Evolutionary conservation across 1,140 invertebrate genomes (phyloP), one percentile per base, ranked within the genome.

Genomic region (Drosophila leontia): DNA sequence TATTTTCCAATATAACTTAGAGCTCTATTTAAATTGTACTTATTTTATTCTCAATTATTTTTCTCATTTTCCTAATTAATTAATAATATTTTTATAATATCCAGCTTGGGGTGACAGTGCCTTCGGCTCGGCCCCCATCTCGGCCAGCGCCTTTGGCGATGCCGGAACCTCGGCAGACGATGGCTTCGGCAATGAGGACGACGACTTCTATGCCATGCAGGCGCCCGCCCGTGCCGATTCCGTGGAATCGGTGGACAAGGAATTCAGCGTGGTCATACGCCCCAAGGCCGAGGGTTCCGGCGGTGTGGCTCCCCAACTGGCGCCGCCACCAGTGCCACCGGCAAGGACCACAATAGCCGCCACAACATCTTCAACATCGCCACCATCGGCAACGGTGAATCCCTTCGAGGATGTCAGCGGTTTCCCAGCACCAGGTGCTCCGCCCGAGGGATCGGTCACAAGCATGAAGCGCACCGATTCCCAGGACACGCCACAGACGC

Each of bases 401-500:
- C 98, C 97, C 1, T 98, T 98, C 91, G 94, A 94, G 58, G 92
- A 94, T 57, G 83, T 86, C 3, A 92, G 92, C 55, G 93, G 94
- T 8, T 94, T 75, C 50, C 92, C 53, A 78, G 92, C 68, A 69
- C 93, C 82, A 2, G 57, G 75, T 1, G 59, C 44, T 0, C 26
- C 63, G 1, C 44, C 53, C 13, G 53, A 37, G 17, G 51, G 53
- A 2, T 53, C 63, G 37, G 55, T 80, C 15, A 41, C 56, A 0
- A 32, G 75, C 41, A 57, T 92, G 0, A 92, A 91, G 61, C 88
- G 95, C 58, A 94, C 94, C 5, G 95, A 96, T 74, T 96, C 95
- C 3, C 94, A 96, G 93, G 96, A 98, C 93, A 97, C 96, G 35
- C 97, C 96, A 39, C 97, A 97, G 6, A 98, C 97, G 15, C 98